Base-by-base conservation (phyloP, 1,140 invertebrate genomes). In the Aphelenchoides fujianensis region DNA sequence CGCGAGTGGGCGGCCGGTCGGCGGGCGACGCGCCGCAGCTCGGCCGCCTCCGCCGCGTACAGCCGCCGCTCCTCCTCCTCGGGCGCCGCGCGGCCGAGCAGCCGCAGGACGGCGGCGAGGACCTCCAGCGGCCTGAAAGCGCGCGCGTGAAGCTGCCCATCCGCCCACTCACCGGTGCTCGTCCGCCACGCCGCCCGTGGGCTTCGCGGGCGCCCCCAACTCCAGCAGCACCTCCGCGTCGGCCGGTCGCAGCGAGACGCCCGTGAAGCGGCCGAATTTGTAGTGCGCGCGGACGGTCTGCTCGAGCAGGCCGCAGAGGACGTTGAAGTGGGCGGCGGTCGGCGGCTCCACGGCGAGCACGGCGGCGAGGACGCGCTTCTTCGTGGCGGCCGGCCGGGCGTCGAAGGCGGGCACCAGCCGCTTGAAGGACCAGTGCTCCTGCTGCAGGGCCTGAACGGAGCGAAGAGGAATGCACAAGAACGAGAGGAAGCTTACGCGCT, bases 201-300 rank as follows among this genome's bases (percentile, higher is more conserved):
- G 23, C 41, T 48, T 48, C 23, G 12, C 23, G 23, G 57, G 12
- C 9, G 57, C 12, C 16, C 16, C 12, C 16, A 61, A 16, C 16
- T 53, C 41, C 16, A 61, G 16, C 16, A 61, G 19, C 16, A 61
- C 19, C 16, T 61, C 57, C 57, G 57, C 57, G 53, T 61, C 57
- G 16, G 16, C 19, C 16, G 16, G 16, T 41, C 53, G 16, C 57
- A 61, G 19, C 53, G 12, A 16, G 12, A 61, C 57, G 16, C 53
- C 41, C 16, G 57, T 19, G 41, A 48, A 48, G 23, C 41, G 41
- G 23, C 23, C 23, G 41, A 48, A 48, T 16, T 61, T 16, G 57
- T 61, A 61, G 19, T 61, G 16, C 16, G 53, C 57, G 12, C 53
- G 12, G 16, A 61, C 16, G 16, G 53, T 16, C 53, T 16, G 41